Conservation (phyloP, 2,797 vertebrate species). For the Remorina albescens region DNA sequence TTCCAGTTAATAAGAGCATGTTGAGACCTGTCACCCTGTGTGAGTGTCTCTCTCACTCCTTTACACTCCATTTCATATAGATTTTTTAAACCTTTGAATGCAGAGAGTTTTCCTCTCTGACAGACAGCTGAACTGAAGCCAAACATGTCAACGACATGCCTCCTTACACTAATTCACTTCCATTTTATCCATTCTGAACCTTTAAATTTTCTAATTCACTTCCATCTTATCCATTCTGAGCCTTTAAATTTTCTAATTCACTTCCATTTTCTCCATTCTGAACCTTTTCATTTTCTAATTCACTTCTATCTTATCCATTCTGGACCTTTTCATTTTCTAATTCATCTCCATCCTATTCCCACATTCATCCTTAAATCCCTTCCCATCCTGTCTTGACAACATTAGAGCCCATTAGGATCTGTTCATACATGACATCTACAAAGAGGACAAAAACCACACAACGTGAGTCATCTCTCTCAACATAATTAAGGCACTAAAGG, state of each 20-base stretch:
- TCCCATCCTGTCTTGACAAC: constrained; percentile 22
- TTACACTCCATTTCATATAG: constrained; percentile 9
- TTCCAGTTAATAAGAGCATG: constrained; percentile 47
- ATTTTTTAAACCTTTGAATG: constrained; percentile 1
- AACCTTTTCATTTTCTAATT: constrained; percentile 40
- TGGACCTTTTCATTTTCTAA: constrained; percentile 43
- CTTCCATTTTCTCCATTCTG: constrained; percentile 15
- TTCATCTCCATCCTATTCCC: constrained; percentile 36
- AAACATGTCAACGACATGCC: not conserved
- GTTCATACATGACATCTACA: constrained; percentile 47
- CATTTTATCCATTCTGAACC: constrained; percentile 14
- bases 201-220: constrained; percentile 53
- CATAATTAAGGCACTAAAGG: no score
- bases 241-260: no score
- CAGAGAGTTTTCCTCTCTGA: constrained; percentile 25
- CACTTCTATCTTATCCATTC: constrained; percentile 22
- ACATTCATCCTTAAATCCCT: constrained; percentile 49
- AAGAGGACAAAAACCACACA: constrained; percentile 2
- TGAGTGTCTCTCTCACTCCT: not conserved
- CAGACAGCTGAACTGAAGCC: constrained; percentile 38
- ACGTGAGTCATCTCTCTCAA: constrained; percentile 7
- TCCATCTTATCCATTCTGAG: constrained; percentile 21
- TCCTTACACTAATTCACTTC: constrained; percentile 29
- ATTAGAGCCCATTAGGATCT: constrained; percentile 46
- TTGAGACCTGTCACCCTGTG: constrained; percentile 37